Conservation (phyloP, 2,888 invertebrate species). For the Meteorus colon region DNA sequence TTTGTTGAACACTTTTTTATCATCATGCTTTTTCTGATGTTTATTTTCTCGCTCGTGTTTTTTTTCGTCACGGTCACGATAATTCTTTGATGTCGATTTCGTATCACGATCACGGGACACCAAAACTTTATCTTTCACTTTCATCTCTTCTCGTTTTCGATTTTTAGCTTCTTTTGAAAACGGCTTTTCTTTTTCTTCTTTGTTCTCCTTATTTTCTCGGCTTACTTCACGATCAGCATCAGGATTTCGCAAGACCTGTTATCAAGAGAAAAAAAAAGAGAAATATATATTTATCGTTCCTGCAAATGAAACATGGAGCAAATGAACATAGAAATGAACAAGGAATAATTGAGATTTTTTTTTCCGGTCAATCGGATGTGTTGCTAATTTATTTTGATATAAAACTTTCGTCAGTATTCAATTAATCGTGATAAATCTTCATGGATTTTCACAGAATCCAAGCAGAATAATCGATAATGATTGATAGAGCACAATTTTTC, state of each 20-base stretch:
- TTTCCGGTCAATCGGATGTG: background rate
- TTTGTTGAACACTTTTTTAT: slow-evolving; percentile 65
- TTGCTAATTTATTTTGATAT: slow-evolving; percentile 11
- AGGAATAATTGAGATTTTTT: slow-evolving; percentile 8
- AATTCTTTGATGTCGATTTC: slow-evolving; percentile 72
- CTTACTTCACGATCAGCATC: slow-evolving; percentile 66
- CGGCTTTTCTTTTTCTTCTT: slow-evolving; percentile 70
- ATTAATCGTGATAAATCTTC: slow-evolving; percentile 31
- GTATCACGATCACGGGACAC: slow-evolving; percentile 71
- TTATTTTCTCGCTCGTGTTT: slow-evolving; percentile 68
- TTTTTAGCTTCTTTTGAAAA: slow-evolving; percentile 68
- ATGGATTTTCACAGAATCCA: slow-evolving; percentile 30
- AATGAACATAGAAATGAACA: background rate
- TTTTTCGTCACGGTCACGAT: slow-evolving; percentile 75
- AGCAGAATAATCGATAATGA: slow-evolving; percentile 9
- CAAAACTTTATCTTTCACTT: slow-evolving; percentile 62
- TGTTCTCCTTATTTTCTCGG: slow-evolving; percentile 68
- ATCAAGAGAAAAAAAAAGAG: slow-evolving; percentile 39
- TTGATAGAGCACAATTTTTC: slow-evolving; percentile 26
- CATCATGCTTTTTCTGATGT: slow-evolving; percentile 70
- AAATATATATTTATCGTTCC: background rate
- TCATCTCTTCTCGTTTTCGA: slow-evolving; percentile 68
- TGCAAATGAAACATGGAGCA: slow-evolving; percentile 23
- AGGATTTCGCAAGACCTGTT: slow-evolving; percentile 69
- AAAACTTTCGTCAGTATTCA: background rate